These are phyloP conservation scores for Heliothis subflexa DNA, from an alignment of 1,140 invertebrate species.

Conservation along the genomic window DNA sequence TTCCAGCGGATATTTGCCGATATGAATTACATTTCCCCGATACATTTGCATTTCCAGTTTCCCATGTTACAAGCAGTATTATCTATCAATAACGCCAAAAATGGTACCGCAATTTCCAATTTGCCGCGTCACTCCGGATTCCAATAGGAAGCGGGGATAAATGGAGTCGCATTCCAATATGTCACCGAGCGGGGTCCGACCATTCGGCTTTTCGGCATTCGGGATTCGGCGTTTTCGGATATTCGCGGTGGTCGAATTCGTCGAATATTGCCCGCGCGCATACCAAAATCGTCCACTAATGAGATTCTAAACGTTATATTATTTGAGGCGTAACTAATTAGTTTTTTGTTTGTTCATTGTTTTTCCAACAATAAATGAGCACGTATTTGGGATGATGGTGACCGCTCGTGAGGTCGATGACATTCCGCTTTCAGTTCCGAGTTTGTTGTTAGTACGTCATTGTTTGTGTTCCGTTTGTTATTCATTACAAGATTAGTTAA, in stretches of 20 bases:
- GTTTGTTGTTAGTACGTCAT: neutral
- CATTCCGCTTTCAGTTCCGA: conserved; percentile 19
- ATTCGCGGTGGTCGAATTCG: conserved; percentile 67
- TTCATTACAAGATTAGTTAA: conserved; percentile 29
- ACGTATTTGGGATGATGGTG: conserved; percentile 37
- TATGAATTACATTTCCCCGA: conserved; percentile 42
- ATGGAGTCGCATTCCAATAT: conserved; percentile 86
- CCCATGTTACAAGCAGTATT: conserved; percentile 77
- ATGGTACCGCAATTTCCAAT: conserved; percentile 85
- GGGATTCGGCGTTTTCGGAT: conserved; percentile 72
- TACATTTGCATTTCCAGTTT: conserved; percentile 55
- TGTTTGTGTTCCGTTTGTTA: conserved; percentile 22
- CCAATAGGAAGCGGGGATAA: conserved; percentile 85
- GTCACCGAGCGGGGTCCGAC: conserved; percentile 77
- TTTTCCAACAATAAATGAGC: conserved; percentile 40
- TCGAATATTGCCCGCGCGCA: conserved; percentile 62
- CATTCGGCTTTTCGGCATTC: conserved; percentile 75
- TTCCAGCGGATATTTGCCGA: neutral
- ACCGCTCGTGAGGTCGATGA: conserved; percentile 23
- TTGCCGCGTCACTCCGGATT: conserved; percentile 85
- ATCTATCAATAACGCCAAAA: conserved; percentile 83
- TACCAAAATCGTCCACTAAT: conserved; percentile 64
- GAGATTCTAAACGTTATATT: conserved; percentile 64
- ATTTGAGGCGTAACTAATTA: conserved; percentile 46
- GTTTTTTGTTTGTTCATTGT: conserved; percentile 47